Evolutionary conservation across 1,140 invertebrate genomes (phyloP).

Genomic region (Hylyphantes graminicola): DNA sequence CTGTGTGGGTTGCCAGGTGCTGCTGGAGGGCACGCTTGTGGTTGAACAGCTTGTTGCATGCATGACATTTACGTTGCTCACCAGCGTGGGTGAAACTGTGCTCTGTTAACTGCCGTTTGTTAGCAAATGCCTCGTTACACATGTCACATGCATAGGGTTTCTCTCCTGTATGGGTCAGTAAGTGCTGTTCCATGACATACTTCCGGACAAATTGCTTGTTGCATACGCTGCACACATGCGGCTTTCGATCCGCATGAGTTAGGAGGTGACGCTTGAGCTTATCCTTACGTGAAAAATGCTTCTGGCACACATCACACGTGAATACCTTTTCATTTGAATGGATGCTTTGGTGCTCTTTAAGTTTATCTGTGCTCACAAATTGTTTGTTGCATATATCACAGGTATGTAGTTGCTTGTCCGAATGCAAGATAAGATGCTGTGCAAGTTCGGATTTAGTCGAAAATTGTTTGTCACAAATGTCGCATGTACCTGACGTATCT

Average conservation of each 20-base stretch:
- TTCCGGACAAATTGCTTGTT: not conserved
- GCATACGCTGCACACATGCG: slow-evolving; percentile 72
- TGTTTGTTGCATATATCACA: not conserved
- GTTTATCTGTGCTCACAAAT: not conserved
- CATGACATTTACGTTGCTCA: too few relatives aligned
- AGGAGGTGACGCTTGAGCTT: slow-evolving; percentile 71
- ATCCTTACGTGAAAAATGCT: slow-evolving; percentile 72
- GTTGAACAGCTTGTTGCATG: too few relatives aligned
- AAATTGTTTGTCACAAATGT: not conserved
- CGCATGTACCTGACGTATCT: not conserved
- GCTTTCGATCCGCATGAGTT: slow-evolving; percentile 71
- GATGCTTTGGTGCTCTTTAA: not conserved
- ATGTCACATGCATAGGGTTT: not conserved
- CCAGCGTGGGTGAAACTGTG: not conserved
- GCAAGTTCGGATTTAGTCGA: not conserved
- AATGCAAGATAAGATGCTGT: not conserved
- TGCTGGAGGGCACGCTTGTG: too few relatives aligned
- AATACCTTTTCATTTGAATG: slow-evolving; percentile 64
- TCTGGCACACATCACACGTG: slow-evolving; percentile 71
- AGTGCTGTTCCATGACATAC: not conserved
- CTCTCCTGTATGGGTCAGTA: not conserved
- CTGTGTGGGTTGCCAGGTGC: too few relatives aligned
- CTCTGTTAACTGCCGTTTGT: not conserved
- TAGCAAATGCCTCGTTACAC: not conserved
- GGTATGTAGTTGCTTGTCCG: not conserved